phyloP scores from a whole-genome alignment of 2,113 vertebrate species.

The Cyprinus carpio region DNA sequence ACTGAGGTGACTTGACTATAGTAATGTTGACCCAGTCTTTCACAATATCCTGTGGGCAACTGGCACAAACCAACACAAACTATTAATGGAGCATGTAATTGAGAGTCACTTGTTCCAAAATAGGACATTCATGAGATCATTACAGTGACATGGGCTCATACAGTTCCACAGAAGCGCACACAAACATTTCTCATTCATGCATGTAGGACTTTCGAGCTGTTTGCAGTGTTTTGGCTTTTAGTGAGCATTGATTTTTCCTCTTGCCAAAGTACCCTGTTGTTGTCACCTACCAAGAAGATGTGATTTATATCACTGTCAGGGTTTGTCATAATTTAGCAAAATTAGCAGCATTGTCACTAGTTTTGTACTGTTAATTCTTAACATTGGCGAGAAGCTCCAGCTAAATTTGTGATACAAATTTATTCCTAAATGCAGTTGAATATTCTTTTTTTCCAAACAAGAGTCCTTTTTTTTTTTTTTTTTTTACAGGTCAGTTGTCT shows the following conservation, averaged over 20 bases:
- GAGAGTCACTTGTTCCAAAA: background rate
- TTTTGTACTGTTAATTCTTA: background rate
- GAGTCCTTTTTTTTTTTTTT: background rate
- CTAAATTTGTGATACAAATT: background rate
- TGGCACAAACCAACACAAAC: background rate
- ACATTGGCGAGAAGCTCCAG: background rate
- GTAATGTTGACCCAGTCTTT: background rate
- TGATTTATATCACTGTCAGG: background rate
- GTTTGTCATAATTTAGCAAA: background rate
- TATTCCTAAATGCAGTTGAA: background rate
- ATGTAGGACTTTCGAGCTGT: background rate
- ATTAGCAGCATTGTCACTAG: background rate
- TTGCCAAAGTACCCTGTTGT: slow-evolving; percentile 11
- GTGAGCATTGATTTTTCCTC: slow-evolving; percentile 40
- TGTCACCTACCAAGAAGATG: slow-evolving; percentile 6
- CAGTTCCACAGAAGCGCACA: background rate
- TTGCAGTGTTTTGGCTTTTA: slow-evolving; percentile 33
- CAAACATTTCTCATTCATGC: slow-evolving; percentile 4
- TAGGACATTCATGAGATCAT: background rate
- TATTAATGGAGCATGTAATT: slow-evolving; percentile 1
- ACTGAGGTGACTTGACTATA: background rate
- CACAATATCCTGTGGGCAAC: background rate
- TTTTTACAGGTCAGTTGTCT: background rate
- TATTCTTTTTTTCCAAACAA: background rate
- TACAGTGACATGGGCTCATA: background rate